Percentiles rank a stretch among this genome's conserved stretches.
Evolutionary conservation across 2,113 vertebrate species (phyloP).

Genomic region (Coturnix japonica): DNA sequence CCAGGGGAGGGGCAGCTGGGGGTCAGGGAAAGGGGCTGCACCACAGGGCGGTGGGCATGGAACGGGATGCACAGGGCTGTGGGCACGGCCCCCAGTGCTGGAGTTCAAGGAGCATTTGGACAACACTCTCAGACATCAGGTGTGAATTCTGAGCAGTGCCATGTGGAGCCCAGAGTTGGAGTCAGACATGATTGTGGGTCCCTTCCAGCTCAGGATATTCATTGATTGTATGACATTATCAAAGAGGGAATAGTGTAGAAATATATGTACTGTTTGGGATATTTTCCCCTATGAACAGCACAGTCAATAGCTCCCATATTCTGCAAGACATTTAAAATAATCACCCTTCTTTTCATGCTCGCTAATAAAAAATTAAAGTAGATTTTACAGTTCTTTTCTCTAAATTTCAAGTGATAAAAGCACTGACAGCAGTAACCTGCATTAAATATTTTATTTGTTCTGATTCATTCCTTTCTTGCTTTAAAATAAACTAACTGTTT

Average conservation of each 20-base stretch:
- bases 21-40: neutral
- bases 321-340: neutral
- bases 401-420: neutral
- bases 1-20: neutral
- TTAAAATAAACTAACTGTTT: neutral
- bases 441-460: conserved; percentile 10
- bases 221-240: neutral
- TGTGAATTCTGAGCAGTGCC: neutral
- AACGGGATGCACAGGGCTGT: neutral
- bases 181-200: neutral
- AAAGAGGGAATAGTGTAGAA: neutral
- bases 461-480: neutral
- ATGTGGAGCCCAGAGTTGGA: neutral
- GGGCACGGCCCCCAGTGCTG: neutral
- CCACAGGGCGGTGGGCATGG: neutral
- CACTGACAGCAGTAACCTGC: neutral
- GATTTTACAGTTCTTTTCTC: neutral
- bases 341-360: neutral
- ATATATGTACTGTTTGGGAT: neutral
- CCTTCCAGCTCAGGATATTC: neutral
- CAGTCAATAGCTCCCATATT: neutral
- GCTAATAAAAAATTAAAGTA: neutral
- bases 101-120: neutral
- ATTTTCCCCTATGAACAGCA: neutral
- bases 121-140: neutral